phyloP scores from a whole-genome alignment of 2,797 vertebrate species.

The Distichodus sexfasciatus region DNA sequence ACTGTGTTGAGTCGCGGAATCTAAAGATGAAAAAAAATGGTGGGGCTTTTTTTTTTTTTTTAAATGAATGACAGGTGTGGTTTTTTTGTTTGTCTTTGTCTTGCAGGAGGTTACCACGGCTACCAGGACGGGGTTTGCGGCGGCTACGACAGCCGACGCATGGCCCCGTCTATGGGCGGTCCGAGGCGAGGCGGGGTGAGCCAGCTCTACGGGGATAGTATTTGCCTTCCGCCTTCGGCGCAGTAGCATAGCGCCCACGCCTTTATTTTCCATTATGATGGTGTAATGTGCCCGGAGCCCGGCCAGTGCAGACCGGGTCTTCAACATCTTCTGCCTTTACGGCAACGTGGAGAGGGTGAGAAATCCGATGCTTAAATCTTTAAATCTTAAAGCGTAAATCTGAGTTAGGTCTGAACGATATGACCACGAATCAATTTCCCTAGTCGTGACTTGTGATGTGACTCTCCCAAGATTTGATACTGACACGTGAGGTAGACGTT shows the following conservation, averaged over 20 bases:
- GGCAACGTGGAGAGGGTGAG: conserved; percentile 92
- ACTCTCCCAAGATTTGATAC: too few species aligned
- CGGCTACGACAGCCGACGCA: conserved; percentile 82
- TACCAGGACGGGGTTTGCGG: conserved; percentile 86
- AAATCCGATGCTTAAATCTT: too few species aligned
- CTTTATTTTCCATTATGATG: conserved; percentile 91
- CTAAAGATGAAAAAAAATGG: not conserved
- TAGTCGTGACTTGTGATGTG: too few species aligned
- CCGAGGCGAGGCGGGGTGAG: conserved; percentile 71
- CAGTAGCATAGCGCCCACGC: conserved; percentile 89
- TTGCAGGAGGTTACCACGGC: conserved; percentile 81
- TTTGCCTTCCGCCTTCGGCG: conserved; percentile 68
- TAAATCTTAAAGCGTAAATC: too few species aligned
- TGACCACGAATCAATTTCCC: too few species aligned
- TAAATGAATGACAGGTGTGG: too few species aligned
- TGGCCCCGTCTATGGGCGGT: conserved; percentile 85
- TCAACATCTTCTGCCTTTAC: conserved; percentile 93
- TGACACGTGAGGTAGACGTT: too few species aligned
- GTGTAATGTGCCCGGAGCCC: conserved; percentile 90
- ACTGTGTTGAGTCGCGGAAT: conserved; percentile 42
- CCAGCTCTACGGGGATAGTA: conserved; percentile 83
- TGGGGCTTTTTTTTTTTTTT: not conserved
- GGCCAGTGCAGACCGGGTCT: conserved; percentile 86
- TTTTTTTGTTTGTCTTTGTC: conserved; percentile 35
- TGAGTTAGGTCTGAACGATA: too few species aligned